These are phyloP conservation scores for Neotoxoptera formosana DNA, from an alignment of 1,140 invertebrate genomes.

Conservation along the genomic window DNA sequence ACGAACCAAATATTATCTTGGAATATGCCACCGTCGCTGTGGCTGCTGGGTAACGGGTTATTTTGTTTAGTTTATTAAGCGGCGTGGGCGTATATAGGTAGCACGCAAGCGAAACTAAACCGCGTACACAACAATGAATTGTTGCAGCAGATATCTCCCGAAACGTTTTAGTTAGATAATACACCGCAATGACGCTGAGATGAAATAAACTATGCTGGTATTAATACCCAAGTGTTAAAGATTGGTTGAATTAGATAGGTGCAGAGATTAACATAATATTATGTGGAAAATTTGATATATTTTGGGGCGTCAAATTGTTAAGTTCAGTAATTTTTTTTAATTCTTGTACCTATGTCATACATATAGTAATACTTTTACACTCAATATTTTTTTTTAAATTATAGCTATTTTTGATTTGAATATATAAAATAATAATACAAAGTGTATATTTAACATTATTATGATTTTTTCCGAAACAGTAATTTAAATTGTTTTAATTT, in stretches of 20 bases:
- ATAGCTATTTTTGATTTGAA: background rate
- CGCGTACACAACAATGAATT: background rate
- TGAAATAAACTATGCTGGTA: background rate
- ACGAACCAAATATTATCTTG: background rate
- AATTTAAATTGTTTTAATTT: too few relatives aligned
- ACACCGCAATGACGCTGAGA: background rate
- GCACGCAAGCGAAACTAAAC: background rate
- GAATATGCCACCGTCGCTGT: background rate
- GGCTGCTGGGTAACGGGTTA: constrained; percentile 29
- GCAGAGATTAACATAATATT: background rate
- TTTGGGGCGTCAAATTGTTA: background rate
- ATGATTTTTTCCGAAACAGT: too few relatives aligned
- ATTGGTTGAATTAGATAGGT: background rate
- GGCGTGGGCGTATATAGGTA: background rate
- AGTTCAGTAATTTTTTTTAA: background rate
- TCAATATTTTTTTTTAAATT: background rate
- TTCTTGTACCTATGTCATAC: background rate
- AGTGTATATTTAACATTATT: too few relatives aligned
- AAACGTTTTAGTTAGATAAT: constrained; percentile 5
- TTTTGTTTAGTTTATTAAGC: background rate
- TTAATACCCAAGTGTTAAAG: background rate
- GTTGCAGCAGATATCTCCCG: background rate
- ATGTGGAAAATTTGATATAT: background rate
- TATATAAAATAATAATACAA: too few relatives aligned
- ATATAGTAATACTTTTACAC: background rate